Conservation (phyloP, 2,113 vertebrate genomes). For the Cololabis saira region DNA sequence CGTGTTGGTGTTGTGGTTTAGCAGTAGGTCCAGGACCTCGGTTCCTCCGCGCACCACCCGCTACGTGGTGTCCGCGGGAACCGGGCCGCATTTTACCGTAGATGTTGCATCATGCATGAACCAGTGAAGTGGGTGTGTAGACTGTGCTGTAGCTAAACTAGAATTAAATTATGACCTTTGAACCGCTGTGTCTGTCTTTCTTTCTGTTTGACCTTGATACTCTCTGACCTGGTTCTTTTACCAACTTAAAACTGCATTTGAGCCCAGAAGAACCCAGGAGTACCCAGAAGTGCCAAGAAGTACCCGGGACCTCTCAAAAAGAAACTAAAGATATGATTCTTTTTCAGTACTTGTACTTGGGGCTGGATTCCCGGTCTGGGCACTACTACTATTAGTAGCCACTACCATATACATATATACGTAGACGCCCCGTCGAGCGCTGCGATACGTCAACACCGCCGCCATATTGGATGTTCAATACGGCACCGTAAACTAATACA, state of each 20-base stretch:
- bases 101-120: slow-evolving; percentile 93
- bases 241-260: neutral
- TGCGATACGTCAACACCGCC: too few species aligned
- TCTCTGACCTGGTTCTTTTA: neutral
- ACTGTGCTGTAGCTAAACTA: slow-evolving; percentile 88
- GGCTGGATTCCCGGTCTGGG: too few species aligned
- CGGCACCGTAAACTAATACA: too few species aligned
- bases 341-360: too few species aligned
- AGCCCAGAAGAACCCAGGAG: neutral
- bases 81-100: slow-evolving; percentile 77
- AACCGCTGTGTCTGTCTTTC: slow-evolving; percentile 15
- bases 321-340: too few species aligned
- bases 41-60: neutral
- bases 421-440: too few species aligned
- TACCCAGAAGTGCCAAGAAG: too few species aligned
- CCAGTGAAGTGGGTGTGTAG: slow-evolving; percentile 86
- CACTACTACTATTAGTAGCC: too few species aligned
- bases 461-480: too few species aligned
- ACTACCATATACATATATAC: too few species aligned
- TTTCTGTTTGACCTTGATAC: neutral
- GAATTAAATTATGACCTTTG: slow-evolving; percentile 86
- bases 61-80: neutral
- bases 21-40: slow-evolving; percentile 51
- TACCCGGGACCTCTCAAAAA: too few species aligned
- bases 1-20: slow-evolving; percentile 80